A percentile compares a stretch with the other conserved stretches of the same genome.
phyloP scores from a whole-genome alignment of 2,888 invertebrate genomes.

The Meta bourneti region DNA sequence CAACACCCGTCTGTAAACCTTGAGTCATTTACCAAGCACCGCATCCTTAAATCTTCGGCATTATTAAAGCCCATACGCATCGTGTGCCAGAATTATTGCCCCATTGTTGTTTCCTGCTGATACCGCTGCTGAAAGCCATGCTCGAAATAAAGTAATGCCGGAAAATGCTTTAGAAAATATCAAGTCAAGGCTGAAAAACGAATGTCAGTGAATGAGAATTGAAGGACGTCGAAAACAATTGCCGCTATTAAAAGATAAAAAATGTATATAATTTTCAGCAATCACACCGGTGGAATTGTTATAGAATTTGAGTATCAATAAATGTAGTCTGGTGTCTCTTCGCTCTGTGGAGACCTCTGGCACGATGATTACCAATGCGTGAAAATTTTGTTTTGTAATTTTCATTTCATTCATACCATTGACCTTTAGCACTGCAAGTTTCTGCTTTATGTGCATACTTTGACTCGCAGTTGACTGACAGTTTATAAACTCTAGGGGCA shows the following conservation, averaged over 20 bases:
- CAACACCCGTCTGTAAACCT: not conserved
- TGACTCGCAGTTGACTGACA: too few species aligned
- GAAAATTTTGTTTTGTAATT: too few species aligned
- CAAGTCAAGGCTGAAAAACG: constrained; percentile 21
- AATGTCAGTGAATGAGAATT: constrained; percentile 18
- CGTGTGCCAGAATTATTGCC: constrained; percentile 33
- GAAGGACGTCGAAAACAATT: constrained; percentile 28
- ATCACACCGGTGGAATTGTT: too few species aligned
- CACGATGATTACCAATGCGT: too few species aligned
- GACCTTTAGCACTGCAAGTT: too few species aligned
- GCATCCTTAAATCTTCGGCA: not conserved
- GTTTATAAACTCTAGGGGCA: too few species aligned
- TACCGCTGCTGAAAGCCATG: constrained; percentile 11
- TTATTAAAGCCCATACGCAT: constrained; percentile 1
- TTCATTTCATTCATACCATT: too few species aligned
- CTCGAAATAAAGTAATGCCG: constrained; percentile 27
- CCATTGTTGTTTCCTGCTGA: constrained; percentile 46
- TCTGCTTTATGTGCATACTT: too few species aligned
- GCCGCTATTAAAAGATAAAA: not conserved
- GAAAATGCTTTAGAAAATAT: constrained; percentile 29
- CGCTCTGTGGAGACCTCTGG: too few species aligned
- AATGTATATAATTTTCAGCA: too few species aligned
- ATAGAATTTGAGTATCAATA: too few species aligned
- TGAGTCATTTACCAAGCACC: constrained; percentile 15
- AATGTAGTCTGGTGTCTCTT: too few species aligned